Base-by-base conservation (phyloP, 2,113 vertebrate genomes). In the Pomatorhinus ruficollis region DNA sequence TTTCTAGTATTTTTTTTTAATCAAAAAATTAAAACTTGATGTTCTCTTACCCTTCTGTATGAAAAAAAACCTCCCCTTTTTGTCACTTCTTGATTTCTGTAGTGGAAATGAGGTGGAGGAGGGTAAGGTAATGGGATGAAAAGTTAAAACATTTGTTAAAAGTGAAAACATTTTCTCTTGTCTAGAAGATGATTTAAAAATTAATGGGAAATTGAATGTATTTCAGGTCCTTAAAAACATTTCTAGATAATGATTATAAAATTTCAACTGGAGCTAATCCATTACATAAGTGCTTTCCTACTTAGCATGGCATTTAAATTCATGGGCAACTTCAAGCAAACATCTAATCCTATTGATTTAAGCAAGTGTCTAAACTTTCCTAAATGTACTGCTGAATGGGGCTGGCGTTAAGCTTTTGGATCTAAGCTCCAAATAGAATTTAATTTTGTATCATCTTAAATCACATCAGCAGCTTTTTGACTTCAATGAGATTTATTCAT, bases 341-440 rank as follows among this genome's bases (percentile, higher is more conserved):
- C 49, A 75, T 83, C 68, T 95, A 90, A 96, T 96, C 90, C 90
- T 88, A 42, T 93, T 93, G 95, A 95, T 94, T 93, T 83, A 70
- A 86, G 75, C 16, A 11, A 86, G 64, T 71, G 39, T 63, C 90
- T 88, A 66, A 95, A 93, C 50, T 83, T 85, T 35, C 50, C n/a
- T 94, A 56, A 86, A 74, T 74, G 50, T 87, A 40, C 52, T 91
- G 79, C 50, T 83, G 71, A 90, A 86, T 81, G n/a, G 60, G 71
- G 42, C 77, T 75, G 40, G 53, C 86, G 35, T 88, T 95, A 94
- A 83, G 90, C 50, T 94, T 82, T 87, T 68, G 71, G 68, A 88
- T 96, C 79, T 89, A 63, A 93, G 60, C 76, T 89, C 91, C 86
- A 93, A 90, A 95, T 30, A 93, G 50, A 92, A 92, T 87, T 97